Evolutionary conservation across 2,888 invertebrate genomes (phyloP), one percentile per base, ranked within the genome.

Genomic region (Philonicus albiceps): DNA sequence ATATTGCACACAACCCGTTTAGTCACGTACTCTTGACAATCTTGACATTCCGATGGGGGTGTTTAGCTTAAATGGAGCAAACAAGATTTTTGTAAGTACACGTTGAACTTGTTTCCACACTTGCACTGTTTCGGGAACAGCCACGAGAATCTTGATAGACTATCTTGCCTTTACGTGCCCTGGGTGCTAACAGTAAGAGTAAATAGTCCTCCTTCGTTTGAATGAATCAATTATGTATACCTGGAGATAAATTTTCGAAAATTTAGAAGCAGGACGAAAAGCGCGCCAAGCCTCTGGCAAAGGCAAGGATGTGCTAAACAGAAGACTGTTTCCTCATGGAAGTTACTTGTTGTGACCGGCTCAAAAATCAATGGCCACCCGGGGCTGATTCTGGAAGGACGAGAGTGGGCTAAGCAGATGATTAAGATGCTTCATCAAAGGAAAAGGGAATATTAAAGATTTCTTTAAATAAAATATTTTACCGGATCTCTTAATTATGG

Each of bases 11-110:
- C 81, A 81, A 81, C 55, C 81, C 81, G 81, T 81, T 81, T 81
- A 81, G 81, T 81, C 81, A 81, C 81, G 81, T 81, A 81, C 34
- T 81, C 81, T 34, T 81, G 37, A 64, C 81, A 81, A 84, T 84
- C 84, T 73, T 84, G 84, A 84, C 84, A 84, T 84, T 73, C 73
- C 73, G 27, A 73, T 40, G 43, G 73, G 40, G 40, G 31, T 73
- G 40, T 84, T 84, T 84, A 84, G 40, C 73, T 84, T 84, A 84
- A 84, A 84, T 84, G 84, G 84, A 84, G 84, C 84, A 84, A 84
- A 84, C 73, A 73, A 84, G 84, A 84, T 84, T 84, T 84, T 84
- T 84, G 72, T 43, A 84, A 84, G 84, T 72, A 73, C 84, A 84
- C 73, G 73, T 84, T 84, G 84, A 43, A 84, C 73, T 84, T 84